Conservation (phyloP, 1,140 invertebrate species). For the Xylocopa sonorina region DNA sequence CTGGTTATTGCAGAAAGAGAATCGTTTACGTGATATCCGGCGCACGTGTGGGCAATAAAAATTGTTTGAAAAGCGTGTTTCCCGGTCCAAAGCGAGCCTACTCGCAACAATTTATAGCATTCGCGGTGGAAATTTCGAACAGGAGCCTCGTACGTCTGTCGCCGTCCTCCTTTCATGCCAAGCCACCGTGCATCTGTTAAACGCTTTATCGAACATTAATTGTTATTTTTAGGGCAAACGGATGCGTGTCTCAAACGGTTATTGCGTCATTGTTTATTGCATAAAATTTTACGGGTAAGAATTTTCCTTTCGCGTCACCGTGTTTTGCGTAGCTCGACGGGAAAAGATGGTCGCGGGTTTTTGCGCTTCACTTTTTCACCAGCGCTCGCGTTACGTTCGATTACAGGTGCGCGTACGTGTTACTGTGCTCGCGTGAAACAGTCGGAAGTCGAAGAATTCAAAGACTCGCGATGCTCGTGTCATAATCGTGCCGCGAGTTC, state of each 20-base stretch:
- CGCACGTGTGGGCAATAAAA: neutral
- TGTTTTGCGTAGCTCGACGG: neutral
- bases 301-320: neutral
- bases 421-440: neutral
- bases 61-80: neutral
- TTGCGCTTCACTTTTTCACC: neutral
- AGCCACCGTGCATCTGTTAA: neutral
- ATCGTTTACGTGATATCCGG: too few relatives aligned
- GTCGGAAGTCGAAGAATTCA: too few relatives aligned
- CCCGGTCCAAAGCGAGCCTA: neutral
- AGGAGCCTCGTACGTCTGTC: neutral
- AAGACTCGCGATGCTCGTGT: too few relatives aligned
- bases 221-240: constrained; percentile 3
- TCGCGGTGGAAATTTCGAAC: neutral
- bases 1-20: too few relatives aligned
- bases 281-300: neutral
- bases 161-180: neutral
- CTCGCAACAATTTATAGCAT: neutral
- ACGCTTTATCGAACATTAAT: neutral
- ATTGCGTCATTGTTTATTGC: neutral
- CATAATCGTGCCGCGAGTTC: too few relatives aligned
- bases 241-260: neutral
- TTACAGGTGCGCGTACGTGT: too few relatives aligned
- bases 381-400: neutral
- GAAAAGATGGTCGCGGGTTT: neutral